Evolutionary conservation across 2,888 invertebrate species (phyloP), one percentile per base, ranked within the genome.

Genomic region (Rotaria sp.): DNA sequence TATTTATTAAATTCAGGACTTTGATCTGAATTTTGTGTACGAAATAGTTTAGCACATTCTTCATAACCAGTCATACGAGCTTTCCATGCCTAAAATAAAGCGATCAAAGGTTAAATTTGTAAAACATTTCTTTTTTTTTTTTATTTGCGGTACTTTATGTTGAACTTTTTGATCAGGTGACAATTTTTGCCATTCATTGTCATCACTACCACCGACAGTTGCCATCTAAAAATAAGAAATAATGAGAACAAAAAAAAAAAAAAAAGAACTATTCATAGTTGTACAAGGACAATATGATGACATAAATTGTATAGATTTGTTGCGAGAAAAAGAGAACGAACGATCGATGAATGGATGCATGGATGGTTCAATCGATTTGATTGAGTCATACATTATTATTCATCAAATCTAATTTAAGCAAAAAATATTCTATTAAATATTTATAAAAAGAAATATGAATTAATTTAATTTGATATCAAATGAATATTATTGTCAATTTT

Each of bases 21-120:
- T 90, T 97, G 97, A 90, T 96, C 96, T 92, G 96, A 96, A 87
- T 89, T 91, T 52, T 94, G 95, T 88, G 95, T 94, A 88, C 94
- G 93, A 91, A 97, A 97, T 30, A 95, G 92, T 91, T 96, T 96
- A 13, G 94, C 94, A 0, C 96, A 95, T 91, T 96, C 96, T 91
- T 97, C 96, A 89, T 97, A 98, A 0, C 97, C 98, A 88, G 94
- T 94, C 3, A 96, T 93, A 88, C 98, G 93, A 10, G 97, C 97
- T 91, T 97, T 97, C 97, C 97, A 98, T 86, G 95, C 92, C 94
- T 80, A 21, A 2, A 80, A 80, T 8, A 3, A 38, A 80, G 7
- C 26, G 11, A 10, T 74, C 13, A 30, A 30, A n/a, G 30, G 85
- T 88, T 45, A 86, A n/a, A 21, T 30, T 48, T 55, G 24, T 24